Conservation (phyloP, 2,113 vertebrate genomes). For the Cyphomyrus plagiostoma region DNA sequence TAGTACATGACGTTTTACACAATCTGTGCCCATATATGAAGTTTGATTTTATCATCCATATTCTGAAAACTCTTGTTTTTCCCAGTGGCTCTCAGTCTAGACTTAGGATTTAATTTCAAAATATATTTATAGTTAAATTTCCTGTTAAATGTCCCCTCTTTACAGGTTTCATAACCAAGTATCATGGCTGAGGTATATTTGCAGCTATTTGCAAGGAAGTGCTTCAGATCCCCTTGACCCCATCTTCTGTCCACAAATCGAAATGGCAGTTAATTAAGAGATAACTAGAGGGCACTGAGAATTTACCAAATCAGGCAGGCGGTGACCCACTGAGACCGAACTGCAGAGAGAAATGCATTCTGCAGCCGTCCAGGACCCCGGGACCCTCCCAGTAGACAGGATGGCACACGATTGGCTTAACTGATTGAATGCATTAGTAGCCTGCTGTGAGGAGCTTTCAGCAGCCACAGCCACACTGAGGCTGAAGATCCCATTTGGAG, state of each 20-base stretch:
- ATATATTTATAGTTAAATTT: constrained; percentile 19
- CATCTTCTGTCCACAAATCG: background rate
- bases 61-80: background rate
- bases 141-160: constrained; percentile 19
- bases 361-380: background rate
- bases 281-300: constrained; percentile 16
- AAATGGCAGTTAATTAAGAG: constrained; percentile 30
- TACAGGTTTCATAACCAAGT: constrained; percentile 4
- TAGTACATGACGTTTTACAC: background rate
- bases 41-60: background rate
- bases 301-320: background rate
- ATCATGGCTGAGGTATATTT: background rate
- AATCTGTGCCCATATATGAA: background rate
- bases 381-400: background rate
- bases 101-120: background rate
- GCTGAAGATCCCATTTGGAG: background rate
- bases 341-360: background rate
- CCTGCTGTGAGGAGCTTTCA: background rate
- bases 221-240: too few species aligned
- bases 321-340: background rate
- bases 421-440: background rate
- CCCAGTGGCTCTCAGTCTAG: background rate
- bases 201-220: background rate
- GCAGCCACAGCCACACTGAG: background rate
- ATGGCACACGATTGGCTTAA: background rate